Base-by-base conservation (phyloP, 2,797 vertebrate genomes). In the Euthynnus affinis region DNA sequence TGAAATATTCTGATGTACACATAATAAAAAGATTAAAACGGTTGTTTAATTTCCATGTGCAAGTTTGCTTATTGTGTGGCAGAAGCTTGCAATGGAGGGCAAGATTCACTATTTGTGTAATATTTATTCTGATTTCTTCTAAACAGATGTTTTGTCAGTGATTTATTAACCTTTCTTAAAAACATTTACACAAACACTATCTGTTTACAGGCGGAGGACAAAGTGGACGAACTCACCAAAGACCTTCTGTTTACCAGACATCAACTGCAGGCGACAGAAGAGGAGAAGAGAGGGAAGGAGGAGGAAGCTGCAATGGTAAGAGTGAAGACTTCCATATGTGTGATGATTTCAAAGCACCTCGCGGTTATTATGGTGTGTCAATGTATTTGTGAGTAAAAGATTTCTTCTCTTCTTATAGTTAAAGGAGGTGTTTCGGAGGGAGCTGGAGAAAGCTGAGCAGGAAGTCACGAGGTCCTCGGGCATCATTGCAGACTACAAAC, bases 401-500 rank as follows among this genome's bases (percentile, higher is more conserved):
- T 78, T 48, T 48, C 8, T 20, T 65, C 22, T 76, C 13, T 18
- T 62, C 49, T 48, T 15, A 3, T 82, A 99, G 98, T 84, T 98
- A 29, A 99, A 99, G 88, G 96, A 98, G 78, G 95, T 97, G 92
- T 96, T 98, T 76, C 95, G 96, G 32, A 95, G 95, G 71, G 97
- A 98, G 76, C 89, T 98, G 40, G 96, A 98, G 86, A 98, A 97
- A 80, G 93, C 97, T 4, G 97, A 98, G 89, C 96, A 95, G 2
- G 96, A 97, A 71, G 95, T 96, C 80, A 96, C 88, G 70, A 97
- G 96, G 91, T 97, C 96, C 57, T 96, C 96, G 6, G 97, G 96
- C 27, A 97, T 99, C 88, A 96, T 97, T 17, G 88, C 95, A 0
- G 97, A 99, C 89, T 99, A 99, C 92, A 99, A 99, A 85, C 97